These are phyloP conservation scores for Ladona fulva DNA, from an alignment of 1,140 invertebrate genomes.

Conservation along the genomic window DNA sequence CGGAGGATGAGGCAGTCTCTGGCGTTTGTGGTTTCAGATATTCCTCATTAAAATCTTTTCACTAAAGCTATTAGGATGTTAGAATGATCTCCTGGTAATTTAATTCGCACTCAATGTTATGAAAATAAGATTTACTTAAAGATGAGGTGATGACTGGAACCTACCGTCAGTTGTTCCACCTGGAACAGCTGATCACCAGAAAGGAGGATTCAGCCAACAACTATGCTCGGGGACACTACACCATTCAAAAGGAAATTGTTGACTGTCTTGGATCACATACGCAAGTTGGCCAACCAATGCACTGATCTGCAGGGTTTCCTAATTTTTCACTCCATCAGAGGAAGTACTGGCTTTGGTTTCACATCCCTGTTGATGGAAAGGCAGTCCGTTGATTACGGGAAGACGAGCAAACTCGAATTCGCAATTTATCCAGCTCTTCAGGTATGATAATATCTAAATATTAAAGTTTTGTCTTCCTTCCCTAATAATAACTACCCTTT, in stretches of 20 bases:
- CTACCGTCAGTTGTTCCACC: constrained; percentile 77
- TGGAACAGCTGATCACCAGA: constrained; percentile 74
- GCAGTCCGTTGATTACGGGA: constrained; percentile 80
- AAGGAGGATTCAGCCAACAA: constrained; percentile 87
- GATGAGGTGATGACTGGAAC: constrained; percentile 75
- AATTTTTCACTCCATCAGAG: constrained; percentile 86
- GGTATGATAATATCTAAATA: constrained; percentile 31
- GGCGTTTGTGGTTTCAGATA: too few species aligned
- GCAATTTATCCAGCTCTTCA: constrained; percentile 84
- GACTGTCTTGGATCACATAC: constrained; percentile 68
- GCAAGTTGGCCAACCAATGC: constrained; percentile 78
- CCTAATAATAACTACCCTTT: too few species aligned
- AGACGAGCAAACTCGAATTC: constrained; percentile 83
- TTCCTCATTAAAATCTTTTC: too few species aligned
- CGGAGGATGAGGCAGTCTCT: too few species aligned
- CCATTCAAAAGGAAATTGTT: constrained; percentile 81
- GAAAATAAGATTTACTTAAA: constrained; percentile 29
- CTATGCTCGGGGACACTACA: constrained; percentile 84
- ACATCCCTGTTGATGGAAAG: constrained; percentile 81
- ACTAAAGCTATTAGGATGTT: too few species aligned
- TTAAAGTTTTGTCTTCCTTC: background rate
- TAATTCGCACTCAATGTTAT: too few species aligned
- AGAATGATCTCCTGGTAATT: too few species aligned
- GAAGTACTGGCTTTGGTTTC: constrained; percentile 82
- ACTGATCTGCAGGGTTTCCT: constrained; percentile 79